These are phyloP conservation scores for Melanostigma gelatinosum DNA, from an alignment of 2,113 vertebrate species.

Conservation along the genomic window DNA sequence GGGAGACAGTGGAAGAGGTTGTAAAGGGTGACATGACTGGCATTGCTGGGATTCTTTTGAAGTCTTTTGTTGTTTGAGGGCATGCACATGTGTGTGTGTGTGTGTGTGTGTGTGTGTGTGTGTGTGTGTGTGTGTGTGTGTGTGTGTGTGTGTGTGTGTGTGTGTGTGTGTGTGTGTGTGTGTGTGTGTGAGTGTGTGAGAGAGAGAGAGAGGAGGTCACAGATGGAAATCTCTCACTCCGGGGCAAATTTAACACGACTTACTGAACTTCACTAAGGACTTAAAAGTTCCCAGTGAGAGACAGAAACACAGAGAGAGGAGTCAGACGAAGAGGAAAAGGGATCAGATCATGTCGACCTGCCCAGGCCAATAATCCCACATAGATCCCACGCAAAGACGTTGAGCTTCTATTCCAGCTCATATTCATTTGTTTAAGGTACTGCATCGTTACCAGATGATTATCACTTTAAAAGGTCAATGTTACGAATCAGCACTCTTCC, in stretches of 20 bases:
- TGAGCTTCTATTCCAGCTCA: not conserved
- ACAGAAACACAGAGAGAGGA: not conserved
- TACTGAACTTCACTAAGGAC: slow-evolving; percentile 37
- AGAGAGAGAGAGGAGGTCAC: slow-evolving; percentile 14
- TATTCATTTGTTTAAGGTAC: not conserved
- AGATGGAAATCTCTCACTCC: slow-evolving; percentile 36
- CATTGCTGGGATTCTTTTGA: slow-evolving; percentile 67
- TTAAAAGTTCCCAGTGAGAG: slow-evolving; percentile 14
- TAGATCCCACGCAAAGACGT: not conserved
- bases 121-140: slow-evolving; percentile 11
- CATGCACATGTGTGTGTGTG: slow-evolving; percentile 3
- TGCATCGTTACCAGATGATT: not conserved
- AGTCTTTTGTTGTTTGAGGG: slow-evolving; percentile 41
- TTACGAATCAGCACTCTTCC: not conserved
- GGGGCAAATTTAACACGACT: slow-evolving; percentile 46
- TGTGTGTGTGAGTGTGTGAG: not conserved
- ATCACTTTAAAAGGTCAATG: not conserved
- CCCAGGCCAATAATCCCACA: not conserved
- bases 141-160: not conserved
- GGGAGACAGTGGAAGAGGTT: slow-evolving; percentile 31
- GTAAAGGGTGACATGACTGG: slow-evolving; percentile 38
- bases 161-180: not conserved
- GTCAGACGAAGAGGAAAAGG: not conserved
- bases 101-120: slow-evolving; percentile 16
- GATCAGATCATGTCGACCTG: not conserved